Evolutionary conservation across 2,888 invertebrate genomes (phyloP).

Genomic region (Rhamphomyia laevipes): DNA sequence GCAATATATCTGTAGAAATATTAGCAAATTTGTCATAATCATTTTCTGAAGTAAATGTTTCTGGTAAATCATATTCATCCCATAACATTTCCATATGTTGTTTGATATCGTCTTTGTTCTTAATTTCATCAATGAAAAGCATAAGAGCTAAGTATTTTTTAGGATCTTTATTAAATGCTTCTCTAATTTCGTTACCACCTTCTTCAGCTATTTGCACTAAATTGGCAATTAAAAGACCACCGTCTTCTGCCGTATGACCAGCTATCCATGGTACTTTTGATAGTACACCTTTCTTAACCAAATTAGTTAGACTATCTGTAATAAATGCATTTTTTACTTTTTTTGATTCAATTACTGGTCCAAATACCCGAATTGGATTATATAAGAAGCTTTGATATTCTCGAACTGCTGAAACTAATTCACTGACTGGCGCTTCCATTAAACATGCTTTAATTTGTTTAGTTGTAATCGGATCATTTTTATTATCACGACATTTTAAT

Average conservation of each 20-base stretch:
- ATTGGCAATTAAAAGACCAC: constrained; percentile 47
- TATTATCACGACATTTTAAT: too few species aligned
- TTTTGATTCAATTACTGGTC: constrained; percentile 49
- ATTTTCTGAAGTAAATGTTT: neutral
- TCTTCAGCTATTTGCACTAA: constrained; percentile 22
- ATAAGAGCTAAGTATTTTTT: constrained; percentile 44
- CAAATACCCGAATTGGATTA: constrained; percentile 57
- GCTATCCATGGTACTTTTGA: constrained; percentile 54
- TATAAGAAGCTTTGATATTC: constrained; percentile 29
- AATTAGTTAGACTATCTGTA: constrained; percentile 47
- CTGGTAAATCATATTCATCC: neutral
- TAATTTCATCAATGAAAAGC: constrained; percentile 45
- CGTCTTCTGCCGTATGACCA: constrained; percentile 55
- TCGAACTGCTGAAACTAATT: constrained; percentile 41
- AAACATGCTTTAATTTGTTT: constrained; percentile 49
- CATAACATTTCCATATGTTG: neutral
- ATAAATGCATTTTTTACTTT: constrained; percentile 45
- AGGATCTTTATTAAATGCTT: constrained; percentile 40
- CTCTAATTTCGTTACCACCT: neutral
- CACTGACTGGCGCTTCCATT: constrained; percentile 44
- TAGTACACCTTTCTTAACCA: constrained; percentile 45
- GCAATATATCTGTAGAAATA: neutral
- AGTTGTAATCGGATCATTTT: too few species aligned
- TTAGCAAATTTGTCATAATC: neutral
- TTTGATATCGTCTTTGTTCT: neutral